These are phyloP conservation scores for Holotrichia oblita DNA, from an alignment of 1,140 invertebrate species.

Conservation along the genomic window DNA sequence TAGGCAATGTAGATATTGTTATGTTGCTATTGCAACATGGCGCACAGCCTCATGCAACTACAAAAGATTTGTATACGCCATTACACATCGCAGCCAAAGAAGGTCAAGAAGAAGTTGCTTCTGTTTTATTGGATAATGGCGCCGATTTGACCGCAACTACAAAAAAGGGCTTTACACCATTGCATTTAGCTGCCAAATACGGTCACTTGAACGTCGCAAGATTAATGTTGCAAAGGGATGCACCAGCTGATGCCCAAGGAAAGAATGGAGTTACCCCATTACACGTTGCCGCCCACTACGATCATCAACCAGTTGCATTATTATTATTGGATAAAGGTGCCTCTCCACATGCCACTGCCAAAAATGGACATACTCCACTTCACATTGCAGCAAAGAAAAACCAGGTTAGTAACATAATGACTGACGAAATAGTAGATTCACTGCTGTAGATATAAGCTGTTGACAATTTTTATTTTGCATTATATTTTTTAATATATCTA, in stretches of 20 bases:
- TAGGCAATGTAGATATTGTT: slow-evolving; percentile 94
- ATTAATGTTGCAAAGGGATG: slow-evolving; percentile 85
- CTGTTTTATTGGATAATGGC: slow-evolving; percentile 91
- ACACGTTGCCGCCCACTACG: slow-evolving; percentile 98
- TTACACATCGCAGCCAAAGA: slow-evolving; percentile 98
- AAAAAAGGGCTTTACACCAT: slow-evolving; percentile 97
- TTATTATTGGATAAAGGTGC: slow-evolving; percentile 93
- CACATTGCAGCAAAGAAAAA: slow-evolving; percentile 99
- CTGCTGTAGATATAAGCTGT: too few relatives aligned
- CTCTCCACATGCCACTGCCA: slow-evolving; percentile 93
- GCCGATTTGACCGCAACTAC: slow-evolving; percentile 91
- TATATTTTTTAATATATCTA: background rate
- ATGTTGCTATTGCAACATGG: slow-evolving; percentile 91
- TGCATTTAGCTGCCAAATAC: slow-evolving; percentile 98
- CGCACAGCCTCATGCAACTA: slow-evolving; percentile 85
- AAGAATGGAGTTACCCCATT: slow-evolving; percentile 98
- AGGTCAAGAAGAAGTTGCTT: slow-evolving; percentile 90
- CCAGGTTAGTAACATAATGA: slow-evolving; percentile 69
- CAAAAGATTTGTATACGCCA: slow-evolving; percentile 95
- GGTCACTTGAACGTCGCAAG: slow-evolving; percentile 93
- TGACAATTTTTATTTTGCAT: too few relatives aligned
- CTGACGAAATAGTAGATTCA: too few relatives aligned
- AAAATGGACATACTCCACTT: slow-evolving; percentile 97
- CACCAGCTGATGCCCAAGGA: slow-evolving; percentile 93
- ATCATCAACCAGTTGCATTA: slow-evolving; percentile 92